Base-by-base conservation (phyloP, 2,888 invertebrate genomes). In the Leucophenga maculata region DNA sequence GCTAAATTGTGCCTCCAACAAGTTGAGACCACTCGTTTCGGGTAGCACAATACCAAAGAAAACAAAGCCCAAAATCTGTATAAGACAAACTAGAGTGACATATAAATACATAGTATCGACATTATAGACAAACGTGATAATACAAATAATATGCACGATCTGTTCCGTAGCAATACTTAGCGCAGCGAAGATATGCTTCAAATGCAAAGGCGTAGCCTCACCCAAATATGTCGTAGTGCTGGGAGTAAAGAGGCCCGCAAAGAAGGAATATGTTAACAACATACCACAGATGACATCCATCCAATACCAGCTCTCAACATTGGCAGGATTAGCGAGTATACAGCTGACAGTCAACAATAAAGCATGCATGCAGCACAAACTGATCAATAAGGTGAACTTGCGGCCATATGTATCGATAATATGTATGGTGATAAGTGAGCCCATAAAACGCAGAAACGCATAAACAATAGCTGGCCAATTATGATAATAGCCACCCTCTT, bases 131-230 rank as follows among this genome's bases (percentile, higher is more conserved):
- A 69, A 71, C 0, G 70, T 74, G 0, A 68, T 65, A 6, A 84
- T 79, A 6, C 78, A 74, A 55, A 82, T 73, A 11, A 82, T 78
- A 32, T 82, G 82, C 13, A 85, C 68, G 14, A 79, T 22, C 31
- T 85, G 84, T 62, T 86, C 85, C 0, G 84, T 18, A 44, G 80
- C 72, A 14, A 86, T 72, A 39, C 79, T 74, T 39, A 82, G 32
- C 0, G 70, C 79, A 26, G 86, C 80, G 4, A 80, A 72, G 32
- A 70, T 78, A 3, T 79, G 78, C 59, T 86, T 86, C 0, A 78
- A 74, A 0, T 74, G 72, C 70, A 85, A 65, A 0, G 85, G 83
- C 16, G 85, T 86, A 3, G 85, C 86, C 69, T 86, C 86, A 0
- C 85, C 79, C 72, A 86, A 57, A 57, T 84, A 86, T 2, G 72